Conservation (phyloP, 2,797 vertebrate species). For the Orientallactaga sibirica region DNA sequence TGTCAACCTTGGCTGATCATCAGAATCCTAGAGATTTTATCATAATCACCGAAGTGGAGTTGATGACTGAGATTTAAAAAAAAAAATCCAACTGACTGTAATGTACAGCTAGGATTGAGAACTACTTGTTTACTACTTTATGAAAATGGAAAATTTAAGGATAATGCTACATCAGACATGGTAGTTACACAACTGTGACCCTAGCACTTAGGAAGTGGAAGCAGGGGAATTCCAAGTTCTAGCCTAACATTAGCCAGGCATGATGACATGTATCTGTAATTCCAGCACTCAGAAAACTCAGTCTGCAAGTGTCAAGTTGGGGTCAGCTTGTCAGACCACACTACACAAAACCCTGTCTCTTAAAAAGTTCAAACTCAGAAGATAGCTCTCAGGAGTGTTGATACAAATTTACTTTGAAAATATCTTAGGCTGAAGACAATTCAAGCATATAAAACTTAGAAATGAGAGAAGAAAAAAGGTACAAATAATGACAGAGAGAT, state of each 20-base stretch:
- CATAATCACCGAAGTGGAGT: not conserved
- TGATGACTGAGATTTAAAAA: not conserved
- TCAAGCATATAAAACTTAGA: conserved; percentile 16
- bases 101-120: not conserved
- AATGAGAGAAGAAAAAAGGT: conserved; percentile 33
- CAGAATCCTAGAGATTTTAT: conserved; percentile 13
- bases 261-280: not conserved
- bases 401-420: conserved; percentile 45
- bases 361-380: conserved; percentile 25
- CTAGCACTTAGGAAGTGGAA: not conserved
- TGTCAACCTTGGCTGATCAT: not conserved
- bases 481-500: conserved; percentile 21
- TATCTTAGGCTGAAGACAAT: conserved; percentile 20
- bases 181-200: not conserved
- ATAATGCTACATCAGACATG: not conserved
- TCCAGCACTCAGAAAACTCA: not conserved
- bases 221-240: not conserved
- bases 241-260: not conserved
- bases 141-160: not conserved
- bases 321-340: not conserved
- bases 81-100: conserved; percentile 1
- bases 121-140: not conserved
- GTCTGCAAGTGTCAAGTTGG: not conserved
- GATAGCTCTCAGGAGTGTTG: not conserved
- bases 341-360: not conserved